Conservation (phyloP, 2,113 vertebrate genomes). For the Phodopus roborovskii region DNA sequence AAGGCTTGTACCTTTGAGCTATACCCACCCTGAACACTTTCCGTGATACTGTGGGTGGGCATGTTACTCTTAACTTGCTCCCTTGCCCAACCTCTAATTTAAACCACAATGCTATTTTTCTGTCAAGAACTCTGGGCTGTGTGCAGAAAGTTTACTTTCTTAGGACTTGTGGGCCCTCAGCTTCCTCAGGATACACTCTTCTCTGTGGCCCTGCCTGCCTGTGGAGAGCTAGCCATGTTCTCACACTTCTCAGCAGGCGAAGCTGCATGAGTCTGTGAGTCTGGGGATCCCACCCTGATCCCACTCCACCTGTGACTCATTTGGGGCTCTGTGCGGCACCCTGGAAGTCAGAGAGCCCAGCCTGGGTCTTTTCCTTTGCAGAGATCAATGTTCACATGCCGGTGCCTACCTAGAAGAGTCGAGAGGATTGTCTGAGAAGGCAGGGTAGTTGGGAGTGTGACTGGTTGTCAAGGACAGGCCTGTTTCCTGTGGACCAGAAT, state of each 20-base stretch:
- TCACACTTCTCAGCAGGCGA: not conserved
- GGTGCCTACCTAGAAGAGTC: not conserved
- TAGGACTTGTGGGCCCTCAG: not conserved
- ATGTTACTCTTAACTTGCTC: not conserved
- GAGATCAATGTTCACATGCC: not conserved
- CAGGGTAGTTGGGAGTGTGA: not conserved
- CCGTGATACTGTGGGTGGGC: not conserved
- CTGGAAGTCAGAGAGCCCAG: not conserved
- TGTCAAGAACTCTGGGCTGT: not conserved
- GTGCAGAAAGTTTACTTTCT: not conserved
- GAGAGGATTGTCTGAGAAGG: not conserved
- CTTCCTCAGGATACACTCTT: not conserved
- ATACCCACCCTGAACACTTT: not conserved
- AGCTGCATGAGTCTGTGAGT: not conserved
- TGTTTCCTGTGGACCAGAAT: not conserved
- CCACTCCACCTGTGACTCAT: slow-evolving; percentile 8
- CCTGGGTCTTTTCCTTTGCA: not conserved
- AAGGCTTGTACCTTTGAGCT: not conserved
- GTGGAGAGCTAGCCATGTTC: not conserved
- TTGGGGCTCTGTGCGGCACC: not conserved
- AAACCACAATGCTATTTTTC: not conserved
- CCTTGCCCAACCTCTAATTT: not conserved
- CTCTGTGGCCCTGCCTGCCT: not conserved
- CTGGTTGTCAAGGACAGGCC: not conserved
- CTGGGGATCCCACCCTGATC: not conserved